Conservation (phyloP, 1,140 invertebrate genomes). For the Brachionus angularis region DNA sequence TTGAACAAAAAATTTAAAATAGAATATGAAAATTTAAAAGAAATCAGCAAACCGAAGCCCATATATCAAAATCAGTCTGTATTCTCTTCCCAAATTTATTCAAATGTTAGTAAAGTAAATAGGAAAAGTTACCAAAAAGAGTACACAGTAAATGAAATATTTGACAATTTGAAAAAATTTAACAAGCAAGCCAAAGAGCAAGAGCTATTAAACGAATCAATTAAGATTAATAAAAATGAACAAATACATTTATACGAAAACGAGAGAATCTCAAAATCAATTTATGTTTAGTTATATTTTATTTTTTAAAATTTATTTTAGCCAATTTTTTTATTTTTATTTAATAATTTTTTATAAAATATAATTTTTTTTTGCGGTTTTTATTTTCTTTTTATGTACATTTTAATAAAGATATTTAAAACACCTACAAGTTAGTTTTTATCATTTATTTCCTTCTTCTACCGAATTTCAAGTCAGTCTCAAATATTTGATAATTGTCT, state of each 20-base stretch:
- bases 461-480: too few species aligned
- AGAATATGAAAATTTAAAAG: not conserved
- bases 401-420: too few species aligned
- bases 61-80: not conserved
- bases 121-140: not conserved
- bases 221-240: too few species aligned
- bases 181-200: constrained; percentile 36
- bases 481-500: too few species aligned
- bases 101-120: not conserved
- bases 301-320: too few species aligned
- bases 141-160: constrained; percentile 32
- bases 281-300: constrained; percentile 39
- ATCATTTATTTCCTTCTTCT: too few species aligned
- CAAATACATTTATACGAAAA: constrained; percentile 2
- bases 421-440: too few species aligned
- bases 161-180: constrained; percentile 40
- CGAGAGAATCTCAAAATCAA: not conserved
- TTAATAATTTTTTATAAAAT: too few species aligned
- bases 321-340: too few species aligned
- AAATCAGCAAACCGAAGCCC: too few species aligned
- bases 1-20: not conserved
- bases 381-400: too few species aligned
- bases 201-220: constrained; percentile 12
- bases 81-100: not conserved
- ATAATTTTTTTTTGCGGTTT: too few species aligned